Evolutionary conservation across 2,888 invertebrate species (phyloP).

Genomic region (Xestoiulus laeticollis): DNA sequence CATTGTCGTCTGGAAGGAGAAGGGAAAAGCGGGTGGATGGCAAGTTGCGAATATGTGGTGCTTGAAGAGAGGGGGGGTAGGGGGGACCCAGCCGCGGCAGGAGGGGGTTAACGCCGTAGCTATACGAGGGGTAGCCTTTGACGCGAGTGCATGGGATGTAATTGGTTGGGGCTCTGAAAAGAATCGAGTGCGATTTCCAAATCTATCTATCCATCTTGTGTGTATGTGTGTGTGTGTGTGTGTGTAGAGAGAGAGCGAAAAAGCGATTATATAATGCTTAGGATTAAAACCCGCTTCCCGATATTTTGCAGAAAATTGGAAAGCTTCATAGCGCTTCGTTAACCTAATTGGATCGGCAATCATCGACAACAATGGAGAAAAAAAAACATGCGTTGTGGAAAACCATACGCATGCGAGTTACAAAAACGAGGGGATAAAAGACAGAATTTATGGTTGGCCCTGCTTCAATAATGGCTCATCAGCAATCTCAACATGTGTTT

Average conservation of each 20-base stretch:
- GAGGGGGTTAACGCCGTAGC: constrained; percentile 20
- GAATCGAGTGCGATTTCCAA: constrained; percentile 31
- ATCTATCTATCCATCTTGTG: constrained; percentile 22
- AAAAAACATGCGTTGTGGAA: background rate
- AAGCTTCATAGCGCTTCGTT: constrained; percentile 43
- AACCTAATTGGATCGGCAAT: constrained; percentile 43
- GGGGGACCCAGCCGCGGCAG: background rate
- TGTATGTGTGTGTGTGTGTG: too few relatives aligned
- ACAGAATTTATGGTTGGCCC: background rate
- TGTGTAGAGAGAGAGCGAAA: background rate
- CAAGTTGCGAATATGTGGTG: constrained; percentile 9
- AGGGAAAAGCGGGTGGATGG: constrained; percentile 33
- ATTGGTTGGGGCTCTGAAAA: constrained; percentile 39
- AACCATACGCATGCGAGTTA: background rate
- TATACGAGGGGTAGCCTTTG: background rate
- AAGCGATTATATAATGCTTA: constrained; percentile 31
- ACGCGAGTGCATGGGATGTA: background rate
- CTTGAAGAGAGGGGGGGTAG: too few relatives aligned
- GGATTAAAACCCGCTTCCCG: constrained; percentile 29
- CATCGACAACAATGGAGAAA: background rate
- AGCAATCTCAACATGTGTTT: background rate
- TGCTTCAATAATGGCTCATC: background rate
- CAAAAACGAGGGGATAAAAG: background rate
- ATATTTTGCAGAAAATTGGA: constrained; percentile 27
- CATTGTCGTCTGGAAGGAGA: constrained; percentile 46